Evolutionary conservation across 2,888 invertebrate species (phyloP), one percentile per base, ranked within the genome.

Genomic region (Andrena minutula): DNA sequence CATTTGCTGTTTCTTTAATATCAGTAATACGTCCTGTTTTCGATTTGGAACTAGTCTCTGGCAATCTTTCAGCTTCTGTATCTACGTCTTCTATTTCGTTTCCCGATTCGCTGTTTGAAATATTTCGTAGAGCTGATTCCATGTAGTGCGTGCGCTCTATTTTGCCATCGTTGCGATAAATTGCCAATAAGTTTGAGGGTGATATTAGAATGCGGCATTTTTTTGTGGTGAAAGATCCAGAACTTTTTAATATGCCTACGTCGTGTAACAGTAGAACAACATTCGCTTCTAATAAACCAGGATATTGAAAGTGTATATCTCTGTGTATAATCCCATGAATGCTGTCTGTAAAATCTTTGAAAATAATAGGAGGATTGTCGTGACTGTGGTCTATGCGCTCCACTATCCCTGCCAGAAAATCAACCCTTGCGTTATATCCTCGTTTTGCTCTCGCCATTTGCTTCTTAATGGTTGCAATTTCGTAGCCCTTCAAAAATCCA

Each of bases 281-380:
- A 60, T 88, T 86, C 0, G 86, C 80, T 28, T 93, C 92, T 12
- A 94, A 82, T 60, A 91, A 82, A 60, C 91, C 90, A 10, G 93
- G 93, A 87, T 94, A 92, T 16, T 91, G 90, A 12, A 92, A 90
- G 83, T 93, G 92, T 47, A 94, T 93, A 58, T 94, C 94, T 20
- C 92, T 91, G 74, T 95, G 94, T 69, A 95, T 85, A 23, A 93
- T 94, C 16, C 94, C 94, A 76, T 93, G 92, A 79, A 95, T 94
- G 72, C 92, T 93, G 26, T 93, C 94, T 80, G 92, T 90, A 80
- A 93, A 87, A 86, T 94, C 94, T 73, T 93, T 93, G 0, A 94
- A 82, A 8, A 92, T 73, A 26, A 94, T 88, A 63, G 90, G 90
- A 2, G 94, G 94, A 91, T 94, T 92, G 4, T 92, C 92, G 20